Percentiles rank a stretch among this genome's conserved stretches.
Conservation (phyloP, 1,140 invertebrate genomes). For the Acromyrmex echinatior region DNA sequence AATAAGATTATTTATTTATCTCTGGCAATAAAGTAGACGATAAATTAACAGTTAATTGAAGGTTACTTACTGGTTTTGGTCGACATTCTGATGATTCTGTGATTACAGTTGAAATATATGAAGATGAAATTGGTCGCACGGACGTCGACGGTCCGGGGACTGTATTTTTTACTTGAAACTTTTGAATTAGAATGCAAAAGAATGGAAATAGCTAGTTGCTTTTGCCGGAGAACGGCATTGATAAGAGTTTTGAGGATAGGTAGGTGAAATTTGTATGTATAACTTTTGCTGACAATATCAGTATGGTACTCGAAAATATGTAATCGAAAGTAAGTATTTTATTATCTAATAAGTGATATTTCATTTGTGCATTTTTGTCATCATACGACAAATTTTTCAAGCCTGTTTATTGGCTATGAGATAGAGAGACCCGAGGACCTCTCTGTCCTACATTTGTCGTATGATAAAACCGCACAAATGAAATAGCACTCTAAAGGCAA, state of each 20-base stretch:
- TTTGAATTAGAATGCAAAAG: constrained; percentile 20
- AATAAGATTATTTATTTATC: neutral
- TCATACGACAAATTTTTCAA: no score
- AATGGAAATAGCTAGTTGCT: neutral
- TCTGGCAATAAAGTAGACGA: neutral
- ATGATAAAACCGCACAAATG: no score
- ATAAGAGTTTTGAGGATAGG: neutral
- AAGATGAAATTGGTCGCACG: constrained; percentile 7
- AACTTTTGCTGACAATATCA: constrained; percentile 12
- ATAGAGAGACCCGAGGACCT: no score
- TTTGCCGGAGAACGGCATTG: neutral
- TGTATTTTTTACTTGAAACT: constrained; percentile 33
- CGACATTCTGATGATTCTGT: constrained; percentile 17
- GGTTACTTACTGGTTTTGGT: constrained; percentile 29
- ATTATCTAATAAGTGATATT: no score
- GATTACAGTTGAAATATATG: neutral
- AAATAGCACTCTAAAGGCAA: no score
- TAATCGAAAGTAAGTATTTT: neutral
- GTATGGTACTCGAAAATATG: neutral
- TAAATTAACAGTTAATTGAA: neutral
- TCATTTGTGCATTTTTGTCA: no score
- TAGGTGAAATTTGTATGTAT: no score
- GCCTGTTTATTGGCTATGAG: no score
- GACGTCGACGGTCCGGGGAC: neutral
- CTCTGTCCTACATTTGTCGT: no score